These are phyloP conservation scores for Lasaia peninsularis DNA, from an alignment of 1,140 invertebrate genomes.

Conservation along the genomic window DNA sequence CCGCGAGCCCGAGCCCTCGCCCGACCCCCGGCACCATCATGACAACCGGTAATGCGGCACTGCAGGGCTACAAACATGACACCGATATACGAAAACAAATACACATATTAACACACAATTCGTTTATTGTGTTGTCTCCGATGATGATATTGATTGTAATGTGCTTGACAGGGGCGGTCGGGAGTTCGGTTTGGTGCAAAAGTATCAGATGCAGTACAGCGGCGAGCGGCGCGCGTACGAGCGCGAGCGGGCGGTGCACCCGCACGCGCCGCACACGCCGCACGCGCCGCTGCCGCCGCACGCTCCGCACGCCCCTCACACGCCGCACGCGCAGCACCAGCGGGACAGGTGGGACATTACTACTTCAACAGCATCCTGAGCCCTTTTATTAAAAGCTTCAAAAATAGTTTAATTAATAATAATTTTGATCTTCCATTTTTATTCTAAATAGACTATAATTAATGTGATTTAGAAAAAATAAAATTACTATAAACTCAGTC, in stretches of 20 bases:
- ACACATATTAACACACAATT: too few relatives aligned
- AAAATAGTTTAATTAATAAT: too few relatives aligned
- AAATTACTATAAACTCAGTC: too few relatives aligned
- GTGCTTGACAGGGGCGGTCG: conserved; percentile 29
- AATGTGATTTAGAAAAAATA: too few relatives aligned
- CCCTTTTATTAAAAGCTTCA: too few relatives aligned
- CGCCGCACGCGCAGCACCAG: not conserved
- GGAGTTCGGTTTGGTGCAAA: conserved; percentile 53
- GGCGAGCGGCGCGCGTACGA: conserved; percentile 15
- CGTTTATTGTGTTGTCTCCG: too few relatives aligned
- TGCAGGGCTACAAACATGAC: too few relatives aligned
- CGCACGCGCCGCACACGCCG: conserved; percentile 14
- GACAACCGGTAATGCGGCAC: conserved; percentile 21
- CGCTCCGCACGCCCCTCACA: not conserved
- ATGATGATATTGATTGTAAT: not conserved
- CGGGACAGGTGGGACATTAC: not conserved
- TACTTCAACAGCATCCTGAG: not conserved
- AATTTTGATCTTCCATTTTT: too few relatives aligned
- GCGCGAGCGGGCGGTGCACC: conserved; percentile 11
- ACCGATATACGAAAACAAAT: too few relatives aligned
- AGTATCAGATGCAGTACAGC: conserved; percentile 63
- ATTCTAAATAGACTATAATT: too few relatives aligned
- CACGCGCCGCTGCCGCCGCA: conserved; percentile 18
- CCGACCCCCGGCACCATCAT: conserved; percentile 56
- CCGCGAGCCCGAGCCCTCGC: conserved; percentile 46